These are phyloP conservation scores for Carterocephalus palaemon DNA, from an alignment of 2,888 invertebrate species.

Conservation along the genomic window DNA sequence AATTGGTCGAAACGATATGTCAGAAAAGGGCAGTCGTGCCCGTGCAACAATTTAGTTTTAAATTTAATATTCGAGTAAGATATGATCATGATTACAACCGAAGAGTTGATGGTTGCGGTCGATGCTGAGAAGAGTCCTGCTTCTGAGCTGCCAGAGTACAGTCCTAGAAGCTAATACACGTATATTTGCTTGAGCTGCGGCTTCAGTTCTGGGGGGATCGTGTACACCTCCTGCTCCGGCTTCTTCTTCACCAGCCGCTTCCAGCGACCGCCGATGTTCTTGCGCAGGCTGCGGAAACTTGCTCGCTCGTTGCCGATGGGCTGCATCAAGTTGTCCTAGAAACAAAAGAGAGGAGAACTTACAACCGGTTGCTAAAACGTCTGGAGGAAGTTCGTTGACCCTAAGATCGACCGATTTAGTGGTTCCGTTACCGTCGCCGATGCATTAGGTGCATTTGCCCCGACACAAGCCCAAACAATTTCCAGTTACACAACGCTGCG, in stretches of 20 bases:
- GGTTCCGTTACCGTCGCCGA: slow-evolving; percentile 55
- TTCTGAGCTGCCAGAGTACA: slow-evolving; percentile 53
- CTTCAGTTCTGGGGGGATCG: slow-evolving; percentile 91
- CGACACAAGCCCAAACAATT: slow-evolving; percentile 44
- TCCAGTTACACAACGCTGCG: slow-evolving; percentile 59
- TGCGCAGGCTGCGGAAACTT: slow-evolving; percentile 90
- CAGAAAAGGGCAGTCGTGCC: slow-evolving; percentile 55
- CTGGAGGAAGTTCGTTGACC: slow-evolving; percentile 47
- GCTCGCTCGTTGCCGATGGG: slow-evolving; percentile 83
- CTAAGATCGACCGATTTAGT: slow-evolving; percentile 44
- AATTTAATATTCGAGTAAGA: slow-evolving; percentile 70
- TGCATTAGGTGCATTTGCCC: slow-evolving; percentile 54
- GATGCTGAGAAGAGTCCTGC: slow-evolving; percentile 61
- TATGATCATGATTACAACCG: slow-evolving; percentile 66
- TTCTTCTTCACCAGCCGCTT: slow-evolving; percentile 91
- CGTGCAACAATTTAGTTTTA: slow-evolving; percentile 51
- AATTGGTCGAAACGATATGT: slow-evolving; percentile 77
- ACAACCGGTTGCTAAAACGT: slow-evolving; percentile 30
- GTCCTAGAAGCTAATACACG: slow-evolving; percentile 81
- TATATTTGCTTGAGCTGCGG: slow-evolving; percentile 93
- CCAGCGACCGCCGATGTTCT: slow-evolving; percentile 92
- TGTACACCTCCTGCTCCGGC: slow-evolving; percentile 88
- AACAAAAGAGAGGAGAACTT: slow-evolving; percentile 53
- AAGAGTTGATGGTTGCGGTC: slow-evolving; percentile 56
- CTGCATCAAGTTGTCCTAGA: slow-evolving; percentile 89